Conservation (phyloP, 1,140 invertebrate species). For the Cotesia typhae region DNA sequence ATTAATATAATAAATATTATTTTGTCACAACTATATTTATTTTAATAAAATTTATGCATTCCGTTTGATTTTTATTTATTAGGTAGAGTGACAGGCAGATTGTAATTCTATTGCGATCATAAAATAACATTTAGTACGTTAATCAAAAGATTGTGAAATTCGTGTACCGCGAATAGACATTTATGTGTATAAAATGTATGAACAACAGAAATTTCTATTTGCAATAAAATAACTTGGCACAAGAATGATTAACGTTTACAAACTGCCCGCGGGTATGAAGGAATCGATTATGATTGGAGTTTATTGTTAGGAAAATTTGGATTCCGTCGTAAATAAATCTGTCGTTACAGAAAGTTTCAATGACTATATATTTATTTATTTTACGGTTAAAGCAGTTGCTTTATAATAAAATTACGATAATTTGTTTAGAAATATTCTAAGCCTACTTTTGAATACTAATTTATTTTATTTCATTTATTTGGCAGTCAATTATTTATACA, state of each 20-base stretch:
- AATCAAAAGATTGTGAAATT: constrained; percentile 8
- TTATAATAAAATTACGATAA: too few relatives aligned
- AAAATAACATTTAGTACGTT: background rate
- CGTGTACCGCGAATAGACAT: background rate
- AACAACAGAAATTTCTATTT: constrained; percentile 3
- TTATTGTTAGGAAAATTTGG: constrained; percentile 23
- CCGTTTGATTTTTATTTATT: background rate
- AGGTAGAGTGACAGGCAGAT: background rate
- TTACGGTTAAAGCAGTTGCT: too few relatives aligned
- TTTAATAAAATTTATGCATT: constrained; percentile 1
- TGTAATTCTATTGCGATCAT: background rate
- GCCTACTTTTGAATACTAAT: too few relatives aligned
- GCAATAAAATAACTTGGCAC: constrained; percentile 17
- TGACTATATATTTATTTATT: too few relatives aligned
- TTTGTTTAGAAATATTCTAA: too few relatives aligned
- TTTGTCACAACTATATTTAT: background rate
- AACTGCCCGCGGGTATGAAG: constrained; percentile 6
- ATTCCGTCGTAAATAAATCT: constrained; percentile 11
- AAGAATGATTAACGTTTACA: constrained; percentile 19
- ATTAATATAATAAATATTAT: background rate
- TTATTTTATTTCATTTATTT: too few relatives aligned
- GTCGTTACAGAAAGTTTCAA: background rate
- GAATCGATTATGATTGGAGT: constrained; percentile 17
- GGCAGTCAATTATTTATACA: too few relatives aligned
- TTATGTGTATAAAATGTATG: background rate